Evolutionary conservation across 2,888 invertebrate species (phyloP).

Genomic region (Aradus depressus): DNA sequence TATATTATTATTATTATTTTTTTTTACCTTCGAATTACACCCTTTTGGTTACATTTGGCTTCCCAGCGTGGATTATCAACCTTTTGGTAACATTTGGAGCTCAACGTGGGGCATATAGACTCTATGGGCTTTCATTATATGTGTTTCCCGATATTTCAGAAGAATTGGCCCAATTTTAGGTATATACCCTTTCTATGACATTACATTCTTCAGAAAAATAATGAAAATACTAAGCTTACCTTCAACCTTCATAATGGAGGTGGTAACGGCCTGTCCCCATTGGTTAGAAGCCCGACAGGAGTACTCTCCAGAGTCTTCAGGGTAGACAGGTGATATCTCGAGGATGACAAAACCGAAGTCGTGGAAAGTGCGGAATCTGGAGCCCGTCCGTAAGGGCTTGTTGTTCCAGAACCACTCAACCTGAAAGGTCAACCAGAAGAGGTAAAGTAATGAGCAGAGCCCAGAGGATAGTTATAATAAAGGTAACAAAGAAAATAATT

Average conservation of each 20-base stretch:
- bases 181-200: too few relatives aligned
- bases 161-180: too few relatives aligned
- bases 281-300: slow-evolving; percentile 79
- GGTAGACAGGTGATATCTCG: slow-evolving; percentile 93
- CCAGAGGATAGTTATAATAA: not conserved
- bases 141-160: too few relatives aligned
- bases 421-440: slow-evolving; percentile 34
- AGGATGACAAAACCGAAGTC: slow-evolving; percentile 96
- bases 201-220: too few relatives aligned
- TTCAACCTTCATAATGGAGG: slow-evolving; percentile 77
- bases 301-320: slow-evolving; percentile 89
- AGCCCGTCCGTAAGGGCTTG: slow-evolving; percentile 75
- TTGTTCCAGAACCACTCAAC: slow-evolving; percentile 95
- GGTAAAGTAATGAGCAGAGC: not conserved
- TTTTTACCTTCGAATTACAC: too few relatives aligned
- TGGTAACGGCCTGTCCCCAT: slow-evolving; percentile 84
- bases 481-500: not conserved
- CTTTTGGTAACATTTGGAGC: too few relatives aligned
- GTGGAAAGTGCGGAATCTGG: slow-evolving; percentile 90
- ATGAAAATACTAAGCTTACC: too few relatives aligned
- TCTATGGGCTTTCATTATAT: too few relatives aligned
- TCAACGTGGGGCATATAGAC: too few relatives aligned
- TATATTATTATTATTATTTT: too few relatives aligned
- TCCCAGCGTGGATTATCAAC: too few relatives aligned
- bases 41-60: too few relatives aligned